These are phyloP conservation scores for Bathynomus jamesi DNA, from an alignment of 1,140 invertebrate genomes.

Conservation along the genomic window DNA sequence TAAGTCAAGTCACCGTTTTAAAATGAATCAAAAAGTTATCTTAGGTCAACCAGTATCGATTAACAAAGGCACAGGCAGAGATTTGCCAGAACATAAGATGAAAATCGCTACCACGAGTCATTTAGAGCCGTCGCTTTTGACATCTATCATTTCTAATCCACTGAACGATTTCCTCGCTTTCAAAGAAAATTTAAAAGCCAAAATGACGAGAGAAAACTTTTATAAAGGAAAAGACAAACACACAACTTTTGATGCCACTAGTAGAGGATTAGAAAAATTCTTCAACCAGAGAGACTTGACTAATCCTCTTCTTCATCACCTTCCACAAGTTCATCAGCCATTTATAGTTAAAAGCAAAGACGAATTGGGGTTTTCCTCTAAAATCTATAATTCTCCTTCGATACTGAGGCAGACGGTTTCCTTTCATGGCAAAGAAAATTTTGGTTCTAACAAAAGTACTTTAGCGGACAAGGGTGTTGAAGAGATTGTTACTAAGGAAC, in stretches of 20 bases:
- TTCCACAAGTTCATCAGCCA: not conserved
- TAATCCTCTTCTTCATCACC: not conserved
- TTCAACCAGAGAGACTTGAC: not conserved
- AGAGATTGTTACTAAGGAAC: slow-evolving; percentile 19
- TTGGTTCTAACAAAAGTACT: not conserved
- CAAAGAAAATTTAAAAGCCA: not conserved
- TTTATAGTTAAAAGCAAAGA: not conserved
- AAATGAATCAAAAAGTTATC: slow-evolving; percentile 2
- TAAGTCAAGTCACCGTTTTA: not conserved
- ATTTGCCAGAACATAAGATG: too few species aligned
- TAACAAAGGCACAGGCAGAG: too few species aligned
- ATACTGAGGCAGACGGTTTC: too few species aligned
- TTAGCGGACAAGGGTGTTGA: not conserved
- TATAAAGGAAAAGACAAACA: too few species aligned
- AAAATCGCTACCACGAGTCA: not conserved
- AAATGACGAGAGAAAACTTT: not conserved
- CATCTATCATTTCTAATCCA: not conserved
- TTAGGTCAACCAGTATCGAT: slow-evolving; percentile 6
- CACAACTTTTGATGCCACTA: too few species aligned
- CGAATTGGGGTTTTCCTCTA: not conserved
- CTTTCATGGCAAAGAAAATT: too few species aligned
- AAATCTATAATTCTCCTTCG: not conserved
- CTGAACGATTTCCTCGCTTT: not conserved
- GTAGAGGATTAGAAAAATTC: not conserved
- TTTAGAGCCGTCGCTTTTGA: not conserved